phyloP scores from a whole-genome alignment of 1,140 invertebrate species.

The Calephelis virginiensis region DNA sequence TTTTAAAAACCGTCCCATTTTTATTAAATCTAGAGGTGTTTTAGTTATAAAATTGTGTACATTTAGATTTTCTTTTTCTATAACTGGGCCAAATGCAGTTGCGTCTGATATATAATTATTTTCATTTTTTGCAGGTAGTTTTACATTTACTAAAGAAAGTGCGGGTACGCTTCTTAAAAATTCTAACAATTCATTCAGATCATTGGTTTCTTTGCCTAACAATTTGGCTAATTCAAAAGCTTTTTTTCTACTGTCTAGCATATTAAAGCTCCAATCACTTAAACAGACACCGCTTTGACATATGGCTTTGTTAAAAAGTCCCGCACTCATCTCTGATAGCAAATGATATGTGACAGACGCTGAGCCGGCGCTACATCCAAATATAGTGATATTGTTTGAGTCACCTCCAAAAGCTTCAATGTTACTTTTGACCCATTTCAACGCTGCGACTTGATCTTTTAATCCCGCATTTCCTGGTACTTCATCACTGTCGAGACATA shows the following conservation, averaged over 20 bases:
- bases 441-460: conserved; percentile 83
- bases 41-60: conserved; percentile 55
- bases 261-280: conserved; percentile 63
- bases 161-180: conserved; percentile 54
- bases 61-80: conserved; percentile 51
- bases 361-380: conserved; percentile 84
- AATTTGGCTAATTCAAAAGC: conserved; percentile 60
- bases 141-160: conserved; percentile 50
- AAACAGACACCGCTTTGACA: conserved; percentile 72
- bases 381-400: conserved; percentile 80
- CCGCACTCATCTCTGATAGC: conserved; percentile 79
- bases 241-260: conserved; percentile 44
- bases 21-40: conserved; percentile 44
- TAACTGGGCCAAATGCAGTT: conserved; percentile 58
- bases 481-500: conserved; percentile 72
- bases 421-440: conserved; percentile 82
- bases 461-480: conserved; percentile 84
- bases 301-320: conserved; percentile 73
- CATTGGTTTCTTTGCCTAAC: conserved; percentile 56
- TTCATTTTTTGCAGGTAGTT: conserved; percentile 42
- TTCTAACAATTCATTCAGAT: conserved; percentile 48
- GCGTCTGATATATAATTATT: conserved; percentile 45
- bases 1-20: conserved; percentile 42
- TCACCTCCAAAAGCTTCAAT: conserved; percentile 81
- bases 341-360: conserved; percentile 82